Evolutionary conservation across 2,113 vertebrate species (phyloP).

Genomic region (Alaudala cheleensis): DNA sequence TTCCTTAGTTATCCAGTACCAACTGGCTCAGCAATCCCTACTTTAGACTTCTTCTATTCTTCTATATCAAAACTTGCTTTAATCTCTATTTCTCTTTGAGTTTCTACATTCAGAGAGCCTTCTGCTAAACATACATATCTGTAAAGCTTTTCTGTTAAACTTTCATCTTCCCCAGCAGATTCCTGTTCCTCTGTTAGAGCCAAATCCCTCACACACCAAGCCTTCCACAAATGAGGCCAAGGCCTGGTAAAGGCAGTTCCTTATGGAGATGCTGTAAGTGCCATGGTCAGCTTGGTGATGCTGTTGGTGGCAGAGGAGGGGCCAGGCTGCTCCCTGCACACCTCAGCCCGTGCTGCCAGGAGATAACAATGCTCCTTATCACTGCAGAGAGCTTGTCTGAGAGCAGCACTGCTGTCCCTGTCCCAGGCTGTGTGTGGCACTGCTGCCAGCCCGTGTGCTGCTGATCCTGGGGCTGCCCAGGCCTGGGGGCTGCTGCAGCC

Average conservation of each 20-base stretch:
- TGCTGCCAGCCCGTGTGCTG: neutral
- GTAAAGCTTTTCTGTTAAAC: too few species aligned
- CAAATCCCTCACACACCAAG: neutral
- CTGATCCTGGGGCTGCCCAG: neutral
- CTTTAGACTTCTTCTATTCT: too few species aligned
- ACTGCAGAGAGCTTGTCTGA: neutral
- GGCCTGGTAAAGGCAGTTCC: neutral
- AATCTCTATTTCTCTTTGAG: too few species aligned
- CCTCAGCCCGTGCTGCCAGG: neutral
- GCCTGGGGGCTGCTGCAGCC: neutral
- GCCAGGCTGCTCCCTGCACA: neutral
- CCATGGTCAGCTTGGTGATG: rapidly evolving
- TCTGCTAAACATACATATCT: too few species aligned
- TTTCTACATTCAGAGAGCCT: too few species aligned
- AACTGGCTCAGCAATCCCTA: too few species aligned
- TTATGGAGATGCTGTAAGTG: too few species aligned
- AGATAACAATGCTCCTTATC: neutral
- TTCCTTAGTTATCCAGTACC: too few species aligned
- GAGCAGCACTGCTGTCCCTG: neutral
- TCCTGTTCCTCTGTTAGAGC: neutral
- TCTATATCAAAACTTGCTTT: too few species aligned
- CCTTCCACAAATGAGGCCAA: neutral
- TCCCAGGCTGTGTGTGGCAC: neutral
- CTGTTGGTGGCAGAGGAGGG: neutral
- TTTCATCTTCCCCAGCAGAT: too few species aligned